Conservation (phyloP, 2,797 vertebrate genomes). For the Poecilia velifera region DNA sequence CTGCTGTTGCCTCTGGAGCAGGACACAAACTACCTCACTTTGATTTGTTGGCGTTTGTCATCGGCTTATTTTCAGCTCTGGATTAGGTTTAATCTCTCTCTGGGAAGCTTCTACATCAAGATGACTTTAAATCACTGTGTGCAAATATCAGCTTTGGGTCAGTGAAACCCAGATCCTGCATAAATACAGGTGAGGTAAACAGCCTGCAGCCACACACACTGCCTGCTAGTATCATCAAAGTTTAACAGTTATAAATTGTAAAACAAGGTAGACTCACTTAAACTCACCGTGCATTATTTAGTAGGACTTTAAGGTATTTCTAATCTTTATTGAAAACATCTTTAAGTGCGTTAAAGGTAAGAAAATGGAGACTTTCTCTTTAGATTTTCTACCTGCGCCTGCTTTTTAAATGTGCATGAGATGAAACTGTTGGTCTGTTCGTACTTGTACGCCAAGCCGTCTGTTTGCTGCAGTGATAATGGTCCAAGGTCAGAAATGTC, state of each 20-base stretch:
- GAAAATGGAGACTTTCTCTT: constrained; percentile 23
- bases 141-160: constrained; percentile 36
- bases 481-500: constrained; percentile 74
- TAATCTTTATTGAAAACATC: not conserved
- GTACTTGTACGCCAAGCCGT: not conserved
- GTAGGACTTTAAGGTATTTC: constrained; percentile 39
- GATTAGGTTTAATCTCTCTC: constrained; percentile 51
- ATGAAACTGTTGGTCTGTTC: constrained; percentile 24
- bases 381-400: constrained; percentile 30
- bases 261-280: constrained; percentile 35
- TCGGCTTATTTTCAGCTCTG: constrained; percentile 40
- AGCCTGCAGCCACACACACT: constrained; percentile 19
- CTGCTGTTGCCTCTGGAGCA: not conserved
- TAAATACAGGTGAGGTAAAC: constrained; percentile 25
- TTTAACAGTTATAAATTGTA: constrained; percentile 36
- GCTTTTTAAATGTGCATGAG: constrained; percentile 15
- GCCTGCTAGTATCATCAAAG: constrained; percentile 14
- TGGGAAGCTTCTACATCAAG: constrained; percentile 37
- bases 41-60: constrained; percentile 46
- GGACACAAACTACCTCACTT: constrained; percentile 11
- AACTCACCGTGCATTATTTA: constrained; percentile 60
- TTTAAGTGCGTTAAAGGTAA: not conserved
- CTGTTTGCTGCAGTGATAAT: constrained; percentile 69
- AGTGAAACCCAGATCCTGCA: constrained; percentile 18
- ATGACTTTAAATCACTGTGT: constrained; percentile 44